phyloP scores from a whole-genome alignment of 2,797 vertebrate species.

The Leuciscus waleckii region DNA sequence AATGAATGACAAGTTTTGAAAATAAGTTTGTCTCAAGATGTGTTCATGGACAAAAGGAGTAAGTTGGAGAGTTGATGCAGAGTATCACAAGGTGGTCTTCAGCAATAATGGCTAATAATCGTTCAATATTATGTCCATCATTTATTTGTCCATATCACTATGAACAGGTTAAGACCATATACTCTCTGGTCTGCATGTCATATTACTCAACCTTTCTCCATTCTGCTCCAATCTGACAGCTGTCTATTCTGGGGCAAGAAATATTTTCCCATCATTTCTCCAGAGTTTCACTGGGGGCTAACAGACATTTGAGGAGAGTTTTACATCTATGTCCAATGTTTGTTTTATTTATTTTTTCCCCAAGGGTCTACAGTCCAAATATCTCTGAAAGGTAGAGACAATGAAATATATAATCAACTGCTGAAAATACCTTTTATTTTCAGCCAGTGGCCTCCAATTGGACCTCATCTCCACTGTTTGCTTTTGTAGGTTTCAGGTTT shows the following conservation, averaged over 20 bases:
- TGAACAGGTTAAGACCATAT: background rate
- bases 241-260: background rate
- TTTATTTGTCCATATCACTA: constrained; percentile 3
- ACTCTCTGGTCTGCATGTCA: background rate
- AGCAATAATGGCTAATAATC: background rate
- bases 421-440: constrained; percentile 10
- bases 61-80: background rate
- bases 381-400: background rate
- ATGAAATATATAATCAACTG: background rate
- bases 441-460: background rate
- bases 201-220: background rate
- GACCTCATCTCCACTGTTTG: background rate
- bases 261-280: constrained; percentile 1
- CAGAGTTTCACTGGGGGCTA: background rate
- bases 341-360: background rate
- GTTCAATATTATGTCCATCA: background rate
- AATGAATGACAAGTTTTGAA: background rate
- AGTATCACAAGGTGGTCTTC: background rate
- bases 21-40: background rate
- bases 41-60: background rate
- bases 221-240: background rate
- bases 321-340: background rate
- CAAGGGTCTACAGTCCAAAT: background rate
- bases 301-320: background rate
- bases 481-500: background rate